phyloP scores from a whole-genome alignment of 2,113 vertebrate genomes.

The Daubentonia madagascariensis region DNA sequence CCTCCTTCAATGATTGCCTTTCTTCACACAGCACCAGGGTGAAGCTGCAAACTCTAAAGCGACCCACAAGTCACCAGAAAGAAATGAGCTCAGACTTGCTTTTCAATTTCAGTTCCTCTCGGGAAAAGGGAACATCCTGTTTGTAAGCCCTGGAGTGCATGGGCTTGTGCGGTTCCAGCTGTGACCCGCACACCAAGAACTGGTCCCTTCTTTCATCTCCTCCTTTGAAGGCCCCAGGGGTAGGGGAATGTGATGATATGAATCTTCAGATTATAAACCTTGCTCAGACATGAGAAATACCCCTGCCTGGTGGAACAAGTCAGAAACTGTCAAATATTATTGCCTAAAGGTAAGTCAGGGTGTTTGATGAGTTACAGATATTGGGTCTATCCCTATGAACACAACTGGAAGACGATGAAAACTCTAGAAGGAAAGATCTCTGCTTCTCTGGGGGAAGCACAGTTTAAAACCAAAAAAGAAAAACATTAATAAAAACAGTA shows the following conservation, averaged over 20 bases:
- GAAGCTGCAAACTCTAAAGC: neutral
- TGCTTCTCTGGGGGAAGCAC: neutral
- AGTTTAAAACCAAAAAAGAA: neutral
- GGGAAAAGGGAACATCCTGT: neutral
- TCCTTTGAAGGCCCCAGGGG: neutral
- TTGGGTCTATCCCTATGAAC: neutral
- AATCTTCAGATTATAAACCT: neutral
- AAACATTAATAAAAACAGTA: neutral
- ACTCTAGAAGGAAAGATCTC: neutral
- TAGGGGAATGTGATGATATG: neutral
- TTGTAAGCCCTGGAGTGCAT: neutral
- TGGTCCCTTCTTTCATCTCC: neutral
- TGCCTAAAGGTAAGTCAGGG: neutral
- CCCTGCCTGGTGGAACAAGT: neutral
- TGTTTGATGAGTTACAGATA: neutral
- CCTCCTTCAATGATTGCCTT: slow-evolving; percentile 45
- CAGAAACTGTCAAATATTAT: neutral
- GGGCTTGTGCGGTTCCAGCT: neutral
- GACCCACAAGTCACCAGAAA: neutral
- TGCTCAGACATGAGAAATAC: neutral
- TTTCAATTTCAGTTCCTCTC: neutral
- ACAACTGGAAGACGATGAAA: neutral
- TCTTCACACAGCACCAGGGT: neutral
- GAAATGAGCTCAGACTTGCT: neutral
- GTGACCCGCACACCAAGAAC: neutral